These are phyloP conservation scores for Cheilinus undulatus DNA, from an alignment of 2,113 vertebrate genomes.

Conservation along the genomic window DNA sequence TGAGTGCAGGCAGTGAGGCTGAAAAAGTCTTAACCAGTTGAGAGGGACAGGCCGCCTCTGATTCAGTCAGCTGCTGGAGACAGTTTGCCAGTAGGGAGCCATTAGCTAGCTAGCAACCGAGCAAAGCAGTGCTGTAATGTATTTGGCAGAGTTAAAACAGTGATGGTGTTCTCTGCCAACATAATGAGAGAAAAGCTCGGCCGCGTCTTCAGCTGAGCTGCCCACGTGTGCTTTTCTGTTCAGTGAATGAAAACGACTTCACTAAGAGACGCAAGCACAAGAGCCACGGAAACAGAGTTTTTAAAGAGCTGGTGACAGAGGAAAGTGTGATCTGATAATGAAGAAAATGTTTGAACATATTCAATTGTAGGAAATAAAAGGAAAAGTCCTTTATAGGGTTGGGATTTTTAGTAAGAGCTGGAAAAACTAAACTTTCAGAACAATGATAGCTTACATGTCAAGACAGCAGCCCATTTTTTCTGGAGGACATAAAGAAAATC, in stretches of 20 bases:
- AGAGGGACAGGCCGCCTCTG: constrained; percentile 40
- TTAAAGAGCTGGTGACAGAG: not conserved
- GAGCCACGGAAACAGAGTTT: constrained; percentile 5
- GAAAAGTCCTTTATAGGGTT: not conserved
- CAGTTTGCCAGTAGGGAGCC: constrained; percentile 64
- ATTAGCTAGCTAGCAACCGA: constrained; percentile 53
- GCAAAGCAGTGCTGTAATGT: constrained; percentile 67
- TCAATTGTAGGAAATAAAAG: not conserved
- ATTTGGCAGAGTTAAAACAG: constrained; percentile 60
- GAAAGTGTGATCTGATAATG: not conserved
- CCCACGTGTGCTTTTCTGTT: constrained; percentile 58
- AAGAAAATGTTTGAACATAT: not conserved
- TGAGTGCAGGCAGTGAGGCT: not conserved
- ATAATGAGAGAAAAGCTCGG: constrained; percentile 59
- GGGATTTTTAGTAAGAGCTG: not conserved
- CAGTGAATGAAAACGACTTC: constrained; percentile 3
- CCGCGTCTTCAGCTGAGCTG: constrained; percentile 49
- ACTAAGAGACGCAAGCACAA: constrained; percentile 22
- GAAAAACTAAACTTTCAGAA: not conserved
- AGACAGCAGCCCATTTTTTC: not conserved
- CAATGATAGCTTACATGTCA: too few relatives aligned
- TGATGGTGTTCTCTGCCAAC: constrained; percentile 64
- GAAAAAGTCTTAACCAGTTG: constrained; percentile 32
- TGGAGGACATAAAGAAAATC: too few relatives aligned
- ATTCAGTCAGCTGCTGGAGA: constrained; percentile 66